Evolutionary conservation across 1,140 invertebrate genomes (phyloP), one percentile per base, ranked within the genome.

Genomic region (Metopolophium dirhodum): DNA sequence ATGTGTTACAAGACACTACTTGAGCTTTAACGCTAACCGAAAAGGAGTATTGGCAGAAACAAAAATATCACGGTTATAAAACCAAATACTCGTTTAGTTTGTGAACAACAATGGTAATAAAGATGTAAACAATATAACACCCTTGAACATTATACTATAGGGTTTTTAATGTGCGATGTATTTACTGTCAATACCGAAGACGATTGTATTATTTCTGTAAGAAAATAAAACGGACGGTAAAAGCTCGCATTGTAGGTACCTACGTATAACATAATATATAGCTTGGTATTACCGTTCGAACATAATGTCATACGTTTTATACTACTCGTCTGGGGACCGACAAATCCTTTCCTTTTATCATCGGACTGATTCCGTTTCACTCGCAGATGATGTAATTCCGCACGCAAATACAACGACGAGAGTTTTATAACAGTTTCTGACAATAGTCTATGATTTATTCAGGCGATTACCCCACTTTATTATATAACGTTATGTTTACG

Each of bases 371-470:
- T 77, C 61, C 61, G n/a, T 77, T 77, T 77, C 14, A n/a, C 6
- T 35, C 30, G 14, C 61, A 77, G 61, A 77, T 18, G 61, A 77
- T 14, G 14, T 77, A 77, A 77, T 77, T 87, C 23, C 45, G 85
- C 37, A 47, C 6, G 41, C 41, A 86, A 45, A 86, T 85, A 45
- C 83, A 47, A 87, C 30, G 45, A 87, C 41, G 1, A 35, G 30
- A 88, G 47, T 88, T 35, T 47, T 51, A 51, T 51, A 51, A 51
- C 18, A 30, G n/a, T 88, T 88, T 88, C 30, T 9, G 47, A 88
- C 26, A 88, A 77, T 77, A 51, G 47, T 51, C 37, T 88, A 49
- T 35, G 47, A 88, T 88, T 88, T 88, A 88, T 88, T 88, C 18
- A 88, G 20, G 47, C n/a, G 30, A n/a, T 77, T 77, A n/a, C 61